Evolutionary conservation across 2,797 vertebrate species (phyloP).

Genomic region (Xenops minutus): DNA sequence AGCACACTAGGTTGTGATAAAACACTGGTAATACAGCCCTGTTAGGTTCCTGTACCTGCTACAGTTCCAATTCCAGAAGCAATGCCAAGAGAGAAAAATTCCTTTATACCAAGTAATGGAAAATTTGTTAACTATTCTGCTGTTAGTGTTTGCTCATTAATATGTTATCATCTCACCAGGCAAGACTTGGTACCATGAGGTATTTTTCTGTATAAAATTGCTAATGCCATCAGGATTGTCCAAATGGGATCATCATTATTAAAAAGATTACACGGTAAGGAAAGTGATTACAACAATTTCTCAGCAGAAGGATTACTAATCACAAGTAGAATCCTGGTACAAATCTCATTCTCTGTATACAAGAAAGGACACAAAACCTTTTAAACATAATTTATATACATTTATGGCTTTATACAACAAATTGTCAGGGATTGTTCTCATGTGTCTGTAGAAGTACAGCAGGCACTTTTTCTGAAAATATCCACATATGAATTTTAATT

Average conservation of each 20-base stretch:
- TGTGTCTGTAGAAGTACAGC: constrained; percentile 81
- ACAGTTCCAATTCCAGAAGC: constrained; percentile 37
- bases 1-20: constrained; percentile 48
- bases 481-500: constrained; percentile 67
- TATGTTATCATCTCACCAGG: constrained; percentile 17
- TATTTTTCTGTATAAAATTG: constrained; percentile 62
- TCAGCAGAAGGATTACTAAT: constrained; percentile 45
- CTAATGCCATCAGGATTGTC: constrained; percentile 65
- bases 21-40: constrained; percentile 44
- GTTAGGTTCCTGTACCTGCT: constrained; percentile 37
- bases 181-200: constrained; percentile 53
- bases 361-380: constrained; percentile 76
- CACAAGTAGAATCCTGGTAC: constrained; percentile 64
- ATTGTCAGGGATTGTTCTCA: constrained; percentile 83
- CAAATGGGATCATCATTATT: constrained; percentile 51
- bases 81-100: constrained; percentile 38
- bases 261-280: constrained; percentile 27
- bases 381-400: constrained; percentile 87
- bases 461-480: constrained; percentile 83
- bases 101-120: constrained; percentile 39
- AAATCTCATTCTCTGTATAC: constrained; percentile 59
- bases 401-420: constrained; percentile 89
- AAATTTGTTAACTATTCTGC: constrained; percentile 39
- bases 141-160: constrained; percentile 60
- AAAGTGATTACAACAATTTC: constrained; percentile 28